Base-by-base conservation (phyloP, 2,797 vertebrate species). In the Spea hammondii region DNA sequence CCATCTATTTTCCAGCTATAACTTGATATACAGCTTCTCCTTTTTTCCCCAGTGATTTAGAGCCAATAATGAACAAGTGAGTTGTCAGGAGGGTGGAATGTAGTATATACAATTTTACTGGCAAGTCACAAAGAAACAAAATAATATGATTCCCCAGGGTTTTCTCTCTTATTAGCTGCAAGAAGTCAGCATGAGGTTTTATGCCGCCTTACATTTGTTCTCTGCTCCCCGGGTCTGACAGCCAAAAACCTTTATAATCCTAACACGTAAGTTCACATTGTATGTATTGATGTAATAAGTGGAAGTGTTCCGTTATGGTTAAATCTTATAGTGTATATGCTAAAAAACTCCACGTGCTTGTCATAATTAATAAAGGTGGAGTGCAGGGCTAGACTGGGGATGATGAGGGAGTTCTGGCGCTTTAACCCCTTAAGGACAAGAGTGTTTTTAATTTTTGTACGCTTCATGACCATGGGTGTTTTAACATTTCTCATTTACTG, bases 91-190 rank as follows among this genome's bases (percentile, higher is more conserved):
- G 74, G 64, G 69, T 64, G 57, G 79, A 66, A 81, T 81, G 70
- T 71, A 80, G 68, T 66, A 60, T 74, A 72, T 74, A 72, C 62
- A 76, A 68, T 72, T 77, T 81, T 77, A 77, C 69, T 50, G 60
- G 69, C 64, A 67, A 81, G 69, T 72, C 79, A 59, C 60, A 66
- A 68, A 76, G 70, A 72, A 68, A 62, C 76, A 69, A 77, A 77
- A 81, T 76, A 77, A 72, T 81, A 76, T 47, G 6, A 68, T 67
- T 81, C 79, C 69, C 74, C 7, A 51, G 51, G 74, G 79, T 44
- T 72, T 62, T 59, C 69, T 72, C 79, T 81, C 74, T 81, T 81
- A 81, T 81, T 81, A 81, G 79, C 79, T 81, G 68, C 76, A 65
- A 81, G 69, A 81, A 81, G 70, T 68, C 74, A 77, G 79, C 64